Percentiles rank a stretch among this genome's conserved stretches.
phyloP scores from a whole-genome alignment of 1,140 invertebrate species.

The Drosophila bifasciata region DNA sequence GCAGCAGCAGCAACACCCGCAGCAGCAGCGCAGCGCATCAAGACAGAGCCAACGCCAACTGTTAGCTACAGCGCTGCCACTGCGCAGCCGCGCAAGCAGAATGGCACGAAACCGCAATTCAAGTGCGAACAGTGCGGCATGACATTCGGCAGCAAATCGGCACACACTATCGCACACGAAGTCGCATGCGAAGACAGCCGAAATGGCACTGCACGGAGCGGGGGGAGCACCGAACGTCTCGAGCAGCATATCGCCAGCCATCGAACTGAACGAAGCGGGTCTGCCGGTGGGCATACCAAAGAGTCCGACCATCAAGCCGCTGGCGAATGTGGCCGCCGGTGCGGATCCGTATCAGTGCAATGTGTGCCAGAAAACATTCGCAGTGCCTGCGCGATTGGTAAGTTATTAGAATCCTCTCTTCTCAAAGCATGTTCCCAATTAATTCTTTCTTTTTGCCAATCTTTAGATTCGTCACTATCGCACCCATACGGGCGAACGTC shows the following conservation, averaged over 20 bases:
- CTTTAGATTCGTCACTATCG: slow-evolving; percentile 90
- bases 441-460: background rate
- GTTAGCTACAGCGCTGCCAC: slow-evolving; percentile 1
- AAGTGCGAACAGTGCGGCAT: slow-evolving; percentile 86
- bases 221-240: background rate
- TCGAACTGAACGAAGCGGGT: slow-evolving; percentile 69
- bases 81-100: slow-evolving; percentile 50
- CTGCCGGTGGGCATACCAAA: slow-evolving; percentile 77
- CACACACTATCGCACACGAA: slow-evolving; percentile 86
- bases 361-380: slow-evolving; percentile 96
- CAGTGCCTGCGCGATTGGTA: slow-evolving; percentile 94
- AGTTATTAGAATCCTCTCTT: slow-evolving; percentile 24
- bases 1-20: slow-evolving; percentile 20
- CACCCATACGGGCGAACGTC: slow-evolving; percentile 94
- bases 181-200: slow-evolving; percentile 84
- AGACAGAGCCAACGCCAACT: slow-evolving; percentile 41
- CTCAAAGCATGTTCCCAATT: background rate
- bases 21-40: slow-evolving; percentile 42
- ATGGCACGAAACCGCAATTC: slow-evolving; percentile 78
- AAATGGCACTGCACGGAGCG: slow-evolving; percentile 33
- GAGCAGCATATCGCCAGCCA: slow-evolving; percentile 18
- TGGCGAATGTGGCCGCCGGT: slow-evolving; percentile 81
- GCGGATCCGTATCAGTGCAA: slow-evolving; percentile 93
- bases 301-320: slow-evolving; percentile 75
- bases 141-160: slow-evolving; percentile 86